A percentile compares a stretch with the other conserved stretches of the same genome.
Evolutionary conservation across 2,113 vertebrate genomes (phyloP).

Genomic region (Mus musculus): DNA sequence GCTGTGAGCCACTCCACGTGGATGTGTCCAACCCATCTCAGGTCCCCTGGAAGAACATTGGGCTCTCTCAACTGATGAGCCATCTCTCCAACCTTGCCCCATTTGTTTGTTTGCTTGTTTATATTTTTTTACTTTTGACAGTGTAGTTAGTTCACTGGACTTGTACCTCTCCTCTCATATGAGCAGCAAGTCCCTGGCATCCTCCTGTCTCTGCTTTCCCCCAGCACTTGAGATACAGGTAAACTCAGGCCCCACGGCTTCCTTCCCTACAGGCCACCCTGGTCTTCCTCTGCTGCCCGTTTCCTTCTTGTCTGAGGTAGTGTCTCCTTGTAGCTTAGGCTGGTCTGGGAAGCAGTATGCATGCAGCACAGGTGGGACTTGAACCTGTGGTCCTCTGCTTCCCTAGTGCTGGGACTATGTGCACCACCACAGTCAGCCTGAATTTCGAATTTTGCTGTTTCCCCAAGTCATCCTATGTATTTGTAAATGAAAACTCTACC

Average conservation of each 20-base stretch:
- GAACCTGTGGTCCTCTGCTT: background rate
- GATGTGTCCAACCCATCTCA: background rate
- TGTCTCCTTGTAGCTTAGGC: background rate
- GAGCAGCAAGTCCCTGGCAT: background rate
- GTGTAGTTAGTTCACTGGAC: background rate
- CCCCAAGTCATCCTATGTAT: background rate
- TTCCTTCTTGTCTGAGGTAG: background rate
- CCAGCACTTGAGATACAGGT: background rate
- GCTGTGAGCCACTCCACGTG: background rate
- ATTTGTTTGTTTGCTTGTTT: too few species aligned
- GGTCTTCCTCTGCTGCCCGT: background rate
- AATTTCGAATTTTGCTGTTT: conserved; percentile 15
- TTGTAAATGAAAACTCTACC: background rate
- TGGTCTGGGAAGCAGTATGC: background rate
- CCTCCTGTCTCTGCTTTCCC: background rate
- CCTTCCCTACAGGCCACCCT: background rate
- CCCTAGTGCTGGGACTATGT: background rate
- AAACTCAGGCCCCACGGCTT: background rate
- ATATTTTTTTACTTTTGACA: background rate
- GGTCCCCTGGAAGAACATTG: background rate
- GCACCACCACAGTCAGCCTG: background rate
- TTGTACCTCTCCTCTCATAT: background rate
- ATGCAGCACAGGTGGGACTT: background rate
- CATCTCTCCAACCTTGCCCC: background rate
- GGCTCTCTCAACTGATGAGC: background rate